Base-by-base conservation (phyloP, 2,888 invertebrate genomes). In the Pheosia gnoma region DNA sequence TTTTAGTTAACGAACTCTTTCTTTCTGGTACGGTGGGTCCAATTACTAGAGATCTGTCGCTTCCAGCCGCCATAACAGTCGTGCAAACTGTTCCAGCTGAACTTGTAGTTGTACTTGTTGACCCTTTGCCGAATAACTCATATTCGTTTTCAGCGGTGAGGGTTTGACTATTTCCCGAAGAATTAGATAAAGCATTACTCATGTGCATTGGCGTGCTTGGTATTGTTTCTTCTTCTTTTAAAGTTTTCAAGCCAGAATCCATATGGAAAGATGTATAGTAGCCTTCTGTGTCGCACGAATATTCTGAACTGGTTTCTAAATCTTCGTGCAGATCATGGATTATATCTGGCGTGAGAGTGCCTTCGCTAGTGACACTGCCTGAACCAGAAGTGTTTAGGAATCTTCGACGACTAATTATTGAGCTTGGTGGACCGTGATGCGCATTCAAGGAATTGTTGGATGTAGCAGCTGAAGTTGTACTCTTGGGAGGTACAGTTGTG, bases 191-290 rank as follows among this genome's bases (percentile, higher is more conserved):
- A 56, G 96, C 95, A 57, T 95, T 95, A 56, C 96, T 96, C 10
- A 95, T 95, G 83, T 96, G 96, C 81, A 97, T 84, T 1, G 97
- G 96, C 38, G 96, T 96, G 68, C 95, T 95, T 0, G 96, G 96
- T 53, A 90, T 88, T 56, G 91, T 78, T 69, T 94, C 89, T 68
- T 96, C 94, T 87, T 98, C 97, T 81, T 97, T 96, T 11, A 97
- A 90, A 0, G 97, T 97, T 82, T 97, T 97, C 67, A 99, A 88
- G 0, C 99, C 99, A 61, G 98, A 98, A 88, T 99, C 99, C 95
- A 98, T 96, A 88, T 99, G 98, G 94, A 99, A 99, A 36, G 98
- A 98, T 0, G 99, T 99, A 86, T 98, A 99, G 87, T 99, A 99
- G 7, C 99, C 99, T 90, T 99, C 99, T 1, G 98, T 98, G 83